Base-by-base conservation (phyloP, 2,888 invertebrate species). In the Papilio protenor region DNA sequence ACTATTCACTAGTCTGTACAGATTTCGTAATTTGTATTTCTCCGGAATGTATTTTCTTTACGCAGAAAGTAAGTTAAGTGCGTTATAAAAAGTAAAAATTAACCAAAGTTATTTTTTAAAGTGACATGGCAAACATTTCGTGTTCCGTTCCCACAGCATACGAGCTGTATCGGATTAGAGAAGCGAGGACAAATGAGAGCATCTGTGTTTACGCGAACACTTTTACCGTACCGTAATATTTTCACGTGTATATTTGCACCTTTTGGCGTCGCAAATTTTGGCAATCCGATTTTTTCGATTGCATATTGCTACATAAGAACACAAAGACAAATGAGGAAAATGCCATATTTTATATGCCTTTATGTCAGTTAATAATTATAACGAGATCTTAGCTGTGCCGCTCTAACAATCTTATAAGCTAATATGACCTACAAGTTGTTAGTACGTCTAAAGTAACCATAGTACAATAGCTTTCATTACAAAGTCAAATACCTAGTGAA, bases 191-290 rank as follows among this genome's bases (percentile, higher is more conserved):
- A 66, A 66, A 66, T 66, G 40, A 66, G 66, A 66, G n/a, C 66
- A 66, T 66, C 66, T 66, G 66, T 66, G 66, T 66, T 66, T 66
- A 66, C 66, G 66, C 66, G 33, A 66, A 66, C 33, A 40, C 33
- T 66, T 66, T 33, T 66, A 18, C 66, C n/a, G 64, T 64, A 33
- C 57, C 57, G 18, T 59, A 59, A 64, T 64, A 40, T 40, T 66
- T 64, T 33, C 61, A 64, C 27, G 61, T 27, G 27, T 66, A 40
- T 66, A 66, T 40, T 66, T 40, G n/a, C 33, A n/a, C 66, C 66
- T 40, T 66, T 66, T 33, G n/a, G 10, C 11, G 18, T 40, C 33
- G 64, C 40, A 40, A 66, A 40, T 66, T 66, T 40, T 11, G 14
- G 59, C 23, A 14, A 61, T 23, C 4, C 11, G 33, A 33, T 64